A percentile compares a stretch with the other conserved stretches of the same genome.
These are phyloP conservation scores for Troides helena DNA, from an alignment of 2,888 invertebrate species.

Conservation along the genomic window DNA sequence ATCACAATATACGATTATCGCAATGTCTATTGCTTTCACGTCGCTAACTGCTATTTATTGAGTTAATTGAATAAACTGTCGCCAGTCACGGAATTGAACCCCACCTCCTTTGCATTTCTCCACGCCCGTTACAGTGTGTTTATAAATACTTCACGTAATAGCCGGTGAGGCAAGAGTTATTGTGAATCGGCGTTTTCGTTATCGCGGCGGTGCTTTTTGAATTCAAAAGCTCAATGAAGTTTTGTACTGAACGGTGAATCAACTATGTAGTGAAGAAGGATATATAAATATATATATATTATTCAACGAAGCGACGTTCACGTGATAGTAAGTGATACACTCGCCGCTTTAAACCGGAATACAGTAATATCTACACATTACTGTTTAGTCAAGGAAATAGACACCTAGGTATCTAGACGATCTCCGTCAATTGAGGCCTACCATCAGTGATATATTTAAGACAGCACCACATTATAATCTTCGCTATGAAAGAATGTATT, in stretches of 20 bases:
- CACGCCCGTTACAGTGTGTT: slow-evolving; percentile 39
- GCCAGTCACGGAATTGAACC: slow-evolving; percentile 58
- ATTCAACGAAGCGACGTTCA: too few species aligned
- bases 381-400: too few species aligned
- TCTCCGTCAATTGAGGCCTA: too few species aligned
- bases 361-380: too few species aligned
- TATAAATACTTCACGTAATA: slow-evolving; percentile 47
- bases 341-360: too few species aligned
- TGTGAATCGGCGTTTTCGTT: slow-evolving; percentile 20
- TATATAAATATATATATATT: too few species aligned
- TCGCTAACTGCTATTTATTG: slow-evolving; percentile 70
- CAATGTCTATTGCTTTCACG: slow-evolving; percentile 58
- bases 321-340: too few species aligned
- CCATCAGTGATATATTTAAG: too few species aligned
- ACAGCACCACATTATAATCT: too few species aligned
- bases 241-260: not conserved
- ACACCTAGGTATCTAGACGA: too few species aligned
- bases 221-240: not conserved
- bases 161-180: slow-evolving; percentile 37
- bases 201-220: not conserved
- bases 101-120: slow-evolving; percentile 34
- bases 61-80: slow-evolving; percentile 72
- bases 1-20: slow-evolving; percentile 73
- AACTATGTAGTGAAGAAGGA: too few species aligned
- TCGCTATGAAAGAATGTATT: too few species aligned